phyloP scores from a whole-genome alignment of 2,113 vertebrate genomes.

The Alexandromys fortis region DNA sequence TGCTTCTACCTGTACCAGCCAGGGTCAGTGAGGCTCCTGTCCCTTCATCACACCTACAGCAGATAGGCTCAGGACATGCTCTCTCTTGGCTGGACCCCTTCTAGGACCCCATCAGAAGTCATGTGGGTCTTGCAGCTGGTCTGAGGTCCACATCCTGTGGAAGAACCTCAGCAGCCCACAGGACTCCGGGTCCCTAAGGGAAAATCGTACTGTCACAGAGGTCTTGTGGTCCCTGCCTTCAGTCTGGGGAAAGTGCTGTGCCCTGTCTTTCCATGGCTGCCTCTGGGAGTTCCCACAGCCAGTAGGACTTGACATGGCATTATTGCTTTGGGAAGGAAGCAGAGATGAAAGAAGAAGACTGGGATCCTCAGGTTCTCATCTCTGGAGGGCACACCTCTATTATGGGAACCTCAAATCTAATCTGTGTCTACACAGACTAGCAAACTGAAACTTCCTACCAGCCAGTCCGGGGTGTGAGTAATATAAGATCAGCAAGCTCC shows the following conservation, averaged over 20 bases:
- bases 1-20: accelerated
- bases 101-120: not conserved
- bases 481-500: accelerated
- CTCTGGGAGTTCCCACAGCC: not conserved
- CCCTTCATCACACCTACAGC: not conserved
- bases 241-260: not conserved
- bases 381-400: not conserved
- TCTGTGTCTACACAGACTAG: not conserved
- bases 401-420: not conserved
- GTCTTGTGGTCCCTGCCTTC: not conserved
- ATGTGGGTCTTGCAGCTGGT: not conserved
- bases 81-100: not conserved
- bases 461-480: too few species aligned
- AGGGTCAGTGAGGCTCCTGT: not conserved
- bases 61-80: not conserved
- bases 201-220: too few species aligned
- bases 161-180: not conserved
- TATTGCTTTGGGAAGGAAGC: not conserved
- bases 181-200: not conserved
- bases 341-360: not conserved
- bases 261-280: not conserved
- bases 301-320: not conserved
- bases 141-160: not conserved
- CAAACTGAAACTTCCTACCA: not conserved
- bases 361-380: not conserved